phyloP scores from a whole-genome alignment of 2,113 vertebrate species.

The Bambusicola thoracicus region DNA sequence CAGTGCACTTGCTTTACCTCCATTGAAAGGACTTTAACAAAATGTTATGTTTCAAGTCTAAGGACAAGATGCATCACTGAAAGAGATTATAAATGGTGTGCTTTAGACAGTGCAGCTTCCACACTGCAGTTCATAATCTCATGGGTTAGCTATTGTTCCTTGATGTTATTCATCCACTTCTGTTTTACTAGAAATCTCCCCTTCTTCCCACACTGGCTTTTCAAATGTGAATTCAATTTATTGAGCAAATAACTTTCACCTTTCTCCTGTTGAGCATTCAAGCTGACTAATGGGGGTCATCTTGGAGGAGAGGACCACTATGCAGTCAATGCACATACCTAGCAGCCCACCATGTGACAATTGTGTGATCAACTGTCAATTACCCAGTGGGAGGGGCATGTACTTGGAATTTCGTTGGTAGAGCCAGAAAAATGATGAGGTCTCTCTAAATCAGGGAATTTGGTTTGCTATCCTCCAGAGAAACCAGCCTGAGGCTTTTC shows the following conservation, averaged over 20 bases:
- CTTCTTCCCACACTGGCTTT: background rate
- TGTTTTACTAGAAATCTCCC: background rate
- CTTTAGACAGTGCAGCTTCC: background rate
- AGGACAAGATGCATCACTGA: background rate
- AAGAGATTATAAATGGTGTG: rapidly evolving
- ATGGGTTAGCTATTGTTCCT: background rate
- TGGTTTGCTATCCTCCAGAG: background rate
- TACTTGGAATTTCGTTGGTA: background rate
- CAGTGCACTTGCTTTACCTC: no score
- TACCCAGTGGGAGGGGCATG: no score
- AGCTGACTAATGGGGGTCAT: no score
- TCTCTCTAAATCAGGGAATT: background rate
- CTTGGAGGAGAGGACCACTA: no score
- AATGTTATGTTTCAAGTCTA: background rate
- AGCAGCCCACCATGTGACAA: no score
- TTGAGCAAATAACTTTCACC: background rate
- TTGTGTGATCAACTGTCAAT: no score
- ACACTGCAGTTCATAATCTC: background rate
- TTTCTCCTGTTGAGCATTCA: no score
- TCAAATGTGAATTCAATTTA: background rate
- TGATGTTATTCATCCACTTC: background rate
- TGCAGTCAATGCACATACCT: no score
- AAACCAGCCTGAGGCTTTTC: background rate
- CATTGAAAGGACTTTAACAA: background rate
- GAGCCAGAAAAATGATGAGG: background rate